Evolutionary conservation across 2,797 vertebrate genomes (phyloP).

Genomic region (Cottoperca gobio): DNA sequence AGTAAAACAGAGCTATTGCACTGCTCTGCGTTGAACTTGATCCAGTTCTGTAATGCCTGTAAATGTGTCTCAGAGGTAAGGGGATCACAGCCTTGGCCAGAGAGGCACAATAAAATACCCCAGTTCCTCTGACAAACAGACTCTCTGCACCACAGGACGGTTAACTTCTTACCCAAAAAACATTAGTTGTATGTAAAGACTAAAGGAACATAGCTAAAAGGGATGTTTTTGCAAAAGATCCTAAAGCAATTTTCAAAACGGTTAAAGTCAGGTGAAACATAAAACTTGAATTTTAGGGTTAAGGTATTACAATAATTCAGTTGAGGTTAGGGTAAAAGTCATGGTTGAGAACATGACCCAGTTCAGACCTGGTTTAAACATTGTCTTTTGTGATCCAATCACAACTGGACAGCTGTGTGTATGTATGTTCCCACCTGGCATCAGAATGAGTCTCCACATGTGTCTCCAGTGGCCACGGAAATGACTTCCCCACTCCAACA

Average conservation of each 20-base stretch:
- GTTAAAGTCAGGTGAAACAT: slow-evolving; percentile 3
- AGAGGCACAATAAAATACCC: slow-evolving; percentile 68
- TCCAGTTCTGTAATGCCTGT: slow-evolving; percentile 72
- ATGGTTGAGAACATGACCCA: neutral
- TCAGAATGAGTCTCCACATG: no score
- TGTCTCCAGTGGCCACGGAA: no score
- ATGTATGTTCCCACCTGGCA: no score
- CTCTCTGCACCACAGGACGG: slow-evolving; percentile 23
- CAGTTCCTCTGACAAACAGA: slow-evolving; percentile 44
- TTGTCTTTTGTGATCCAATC: no score
- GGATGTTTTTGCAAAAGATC: neutral
- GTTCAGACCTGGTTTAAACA: no score
- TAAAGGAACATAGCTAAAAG: neutral
- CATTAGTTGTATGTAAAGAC: neutral
- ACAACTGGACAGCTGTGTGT: no score
- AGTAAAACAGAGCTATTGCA: slow-evolving; percentile 76
- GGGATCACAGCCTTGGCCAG: slow-evolving; percentile 69
- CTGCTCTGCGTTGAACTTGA: slow-evolving; percentile 66
- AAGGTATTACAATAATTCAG: neutral
- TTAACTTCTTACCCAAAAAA: slow-evolving; percentile 27
- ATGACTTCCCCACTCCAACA: no score
- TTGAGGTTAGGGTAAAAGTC: neutral
- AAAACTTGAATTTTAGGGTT: neutral
- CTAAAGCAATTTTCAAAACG: neutral
- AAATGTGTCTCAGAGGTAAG: slow-evolving; percentile 73